Evolutionary conservation across 2,888 invertebrate species (phyloP), one percentile per base, ranked within the genome.

Genomic region (Epistrophe grossulariae): DNA sequence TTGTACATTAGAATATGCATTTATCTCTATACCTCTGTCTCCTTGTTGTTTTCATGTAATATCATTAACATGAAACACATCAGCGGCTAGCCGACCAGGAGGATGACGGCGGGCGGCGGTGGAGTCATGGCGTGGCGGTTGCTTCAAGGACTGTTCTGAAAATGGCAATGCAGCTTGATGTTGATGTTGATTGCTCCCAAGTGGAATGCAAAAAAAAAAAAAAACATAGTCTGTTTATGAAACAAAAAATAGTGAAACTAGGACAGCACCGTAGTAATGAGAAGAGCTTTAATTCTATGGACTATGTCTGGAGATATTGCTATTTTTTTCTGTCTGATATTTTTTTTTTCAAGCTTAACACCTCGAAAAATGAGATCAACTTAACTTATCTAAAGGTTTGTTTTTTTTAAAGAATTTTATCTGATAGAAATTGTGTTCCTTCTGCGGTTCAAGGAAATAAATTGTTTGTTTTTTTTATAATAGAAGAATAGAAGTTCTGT

Each of bases 251-350:
- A 62, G 62, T 62, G 64, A 50, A 85, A 85, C 62, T 81, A 78
- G 84, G 73, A 60, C 84, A 78, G 8, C 31, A 31, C 45, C 76
- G 73, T 38, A 84, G 84, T 84, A 84, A 84, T 84, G 73, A 77
- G 60, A 84, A 80, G 59, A 60, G 68, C 64, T 71, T 70, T 68
- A 40, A 74, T 64, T 57, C 68, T 38, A 13, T 48, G 13, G 55
- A 62, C 35, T 8, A 7, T 74, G 79, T 84, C 83, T 84, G 74
- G 60, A 43, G 35, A 57, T 50, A 50, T 70, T 55, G 17, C 8
- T n/a, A 35, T 57, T 59, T 62, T n/a, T 66, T 77, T 45, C 17
- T 48, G 17, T n/a, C 17, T 35, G 17, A 17, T 11, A 5, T 60
- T 50, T 38, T 48, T 66, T 17, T 28, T 31, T 72, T 57, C 35